These are phyloP conservation scores for Pogonus chalceus DNA, from an alignment of 1,140 invertebrate species.

Conservation along the genomic window DNA sequence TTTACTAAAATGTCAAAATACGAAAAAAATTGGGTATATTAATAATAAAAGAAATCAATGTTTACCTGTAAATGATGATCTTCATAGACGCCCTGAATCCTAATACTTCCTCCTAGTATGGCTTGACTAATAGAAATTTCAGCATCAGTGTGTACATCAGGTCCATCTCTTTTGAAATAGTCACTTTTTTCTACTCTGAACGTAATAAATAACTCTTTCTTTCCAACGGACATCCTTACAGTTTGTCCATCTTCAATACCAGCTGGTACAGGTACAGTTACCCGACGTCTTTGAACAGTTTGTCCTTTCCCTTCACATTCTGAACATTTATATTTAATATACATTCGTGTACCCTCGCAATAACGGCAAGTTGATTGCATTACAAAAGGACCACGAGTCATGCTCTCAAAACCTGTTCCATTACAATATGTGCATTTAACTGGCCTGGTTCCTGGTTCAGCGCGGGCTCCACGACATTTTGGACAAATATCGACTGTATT, in stretches of 20 bases:
- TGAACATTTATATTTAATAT: conserved; percentile 83
- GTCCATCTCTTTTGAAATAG: conserved; percentile 85
- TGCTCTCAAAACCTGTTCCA: conserved; percentile 94
- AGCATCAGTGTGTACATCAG: conserved; percentile 88
- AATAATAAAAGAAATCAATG: conserved; percentile 7
- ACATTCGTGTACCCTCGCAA: conserved; percentile 78
- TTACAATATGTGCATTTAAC: conserved; percentile 85
- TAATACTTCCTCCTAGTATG: conserved; percentile 81
- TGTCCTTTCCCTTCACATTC: conserved; percentile 93
- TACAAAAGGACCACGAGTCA: conserved; percentile 87
- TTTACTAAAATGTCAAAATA: too few relatives aligned
- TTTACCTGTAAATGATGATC: conserved; percentile 74
- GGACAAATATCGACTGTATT: conserved; percentile 90
- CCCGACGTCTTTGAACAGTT: conserved; percentile 77
- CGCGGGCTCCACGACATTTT: conserved; percentile 75
- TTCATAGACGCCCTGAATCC: conserved; percentile 91
- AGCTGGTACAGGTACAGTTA: conserved; percentile 93
- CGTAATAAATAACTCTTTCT: conserved; percentile 84
- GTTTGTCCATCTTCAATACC: conserved; percentile 95
- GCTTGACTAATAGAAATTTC: conserved; percentile 84
- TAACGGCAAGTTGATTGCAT: conserved; percentile 93
- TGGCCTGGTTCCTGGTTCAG: conserved; percentile 81
- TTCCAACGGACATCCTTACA: conserved; percentile 84
- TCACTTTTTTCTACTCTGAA: conserved; percentile 85
- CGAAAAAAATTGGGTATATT: too few relatives aligned